These are phyloP conservation scores for Synaphobranchus kaupii DNA, from an alignment of 2,797 vertebrate genomes.

Conservation along the genomic window DNA sequence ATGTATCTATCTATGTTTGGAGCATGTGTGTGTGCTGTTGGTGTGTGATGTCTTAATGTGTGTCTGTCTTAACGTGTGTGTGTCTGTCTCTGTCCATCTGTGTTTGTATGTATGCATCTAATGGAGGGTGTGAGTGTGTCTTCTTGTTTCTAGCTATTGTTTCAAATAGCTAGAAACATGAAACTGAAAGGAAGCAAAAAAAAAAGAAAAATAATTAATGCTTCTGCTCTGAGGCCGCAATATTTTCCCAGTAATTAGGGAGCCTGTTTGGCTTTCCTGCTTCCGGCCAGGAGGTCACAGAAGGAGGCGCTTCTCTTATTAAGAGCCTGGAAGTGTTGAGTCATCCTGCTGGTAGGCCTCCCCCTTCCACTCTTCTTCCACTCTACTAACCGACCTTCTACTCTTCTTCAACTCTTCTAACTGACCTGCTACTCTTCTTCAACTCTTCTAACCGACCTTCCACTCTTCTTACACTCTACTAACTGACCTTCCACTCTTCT, in stretches of 20 bases:
- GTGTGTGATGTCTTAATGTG: not conserved
- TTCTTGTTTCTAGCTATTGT: not conserved
- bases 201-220: conserved; percentile 34
- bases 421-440: too few relatives aligned
- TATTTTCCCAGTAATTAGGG: conserved; percentile 60
- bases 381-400: not conserved
- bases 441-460: not conserved
- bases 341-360: conserved; percentile 44
- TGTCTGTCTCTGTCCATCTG: not conserved
- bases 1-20: not conserved
- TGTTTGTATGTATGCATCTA: conserved; percentile 20
- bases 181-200: conserved; percentile 39
- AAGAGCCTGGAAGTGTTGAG: conserved; percentile 56
- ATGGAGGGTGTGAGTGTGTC: not conserved
- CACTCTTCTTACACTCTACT: too few relatives aligned
- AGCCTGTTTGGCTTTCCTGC: conserved; percentile 58
- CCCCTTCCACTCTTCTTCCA: not conserved
- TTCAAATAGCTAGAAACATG: not conserved
- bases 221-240: conserved; percentile 37
- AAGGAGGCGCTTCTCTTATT: conserved; percentile 59
- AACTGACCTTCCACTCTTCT: too few relatives aligned
- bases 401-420: too few relatives aligned
- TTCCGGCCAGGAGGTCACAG: conserved; percentile 57
- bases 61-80: not conserved
- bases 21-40: not conserved